Evolutionary conservation across 2,888 invertebrate genomes (phyloP), one percentile per base, ranked within the genome.

Genomic region (Periphyllus acericola): DNA sequence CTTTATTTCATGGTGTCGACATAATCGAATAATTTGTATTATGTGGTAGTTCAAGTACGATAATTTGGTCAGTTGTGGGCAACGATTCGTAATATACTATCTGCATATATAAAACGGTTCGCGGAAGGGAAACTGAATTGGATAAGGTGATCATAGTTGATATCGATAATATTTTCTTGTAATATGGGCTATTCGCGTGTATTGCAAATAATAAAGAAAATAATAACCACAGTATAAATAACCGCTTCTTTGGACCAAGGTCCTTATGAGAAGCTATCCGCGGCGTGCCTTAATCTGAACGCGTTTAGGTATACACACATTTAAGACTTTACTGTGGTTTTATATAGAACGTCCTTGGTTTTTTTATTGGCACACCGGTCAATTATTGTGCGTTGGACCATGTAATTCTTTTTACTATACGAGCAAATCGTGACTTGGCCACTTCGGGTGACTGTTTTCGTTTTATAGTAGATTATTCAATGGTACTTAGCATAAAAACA

Each of bases 341-440:
- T 86, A 86, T 86, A 80, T 80, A 86, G 86, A 86, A 80, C 86
- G 86, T 80, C 86, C 86, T 86, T 86, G 86, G 79, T 55, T 74
- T 9, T 83, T 83, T 83, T 86, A 80, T 86, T 86, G 40, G 55
- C 86, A 80, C 71, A 80, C 36, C 72, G 79, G 72, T 80, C 79
- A 80, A 86, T 86, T 80, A 80, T 80, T 86, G 79, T 72, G 86
- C 79, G 36, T 29, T 25, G 86, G 72, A 80, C 86, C 79, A 40
- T 86, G 79, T 79, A 80, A 72, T 52, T 76, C 46, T 68, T 68
- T 78, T 68, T 29, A 25, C 40, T 68, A 34, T 78, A 46, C 66
- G 46, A 52, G 52, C 68, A 25, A 85, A 85, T 85, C 84, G 84
- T 85, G 78, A 85, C 84, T 78, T 34, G 76, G 68, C 68, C 76